Percentiles rank a stretch among this genome's conserved stretches.
Conservation (phyloP, 2,888 invertebrate genomes). For the Morpho deidamia region DNA sequence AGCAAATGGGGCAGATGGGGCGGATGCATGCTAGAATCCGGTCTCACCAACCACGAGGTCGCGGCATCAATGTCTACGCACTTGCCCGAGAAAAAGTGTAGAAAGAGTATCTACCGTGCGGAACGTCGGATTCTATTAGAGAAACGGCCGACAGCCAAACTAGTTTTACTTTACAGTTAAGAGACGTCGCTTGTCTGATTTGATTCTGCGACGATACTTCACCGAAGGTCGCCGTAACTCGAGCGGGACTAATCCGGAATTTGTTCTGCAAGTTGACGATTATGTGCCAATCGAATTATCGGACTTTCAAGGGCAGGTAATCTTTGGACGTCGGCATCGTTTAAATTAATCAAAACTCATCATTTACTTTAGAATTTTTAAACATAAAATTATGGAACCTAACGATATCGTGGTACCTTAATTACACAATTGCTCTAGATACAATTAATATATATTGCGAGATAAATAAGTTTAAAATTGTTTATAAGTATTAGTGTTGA, state of each 20-base stretch:
- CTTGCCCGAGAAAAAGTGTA: slow-evolving; percentile 50
- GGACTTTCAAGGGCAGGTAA: not conserved
- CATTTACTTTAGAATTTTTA: no score
- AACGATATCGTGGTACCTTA: no score
- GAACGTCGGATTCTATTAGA: slow-evolving; percentile 62
- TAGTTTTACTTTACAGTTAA: slow-evolving; percentile 68
- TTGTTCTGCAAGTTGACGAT: slow-evolving; percentile 42
- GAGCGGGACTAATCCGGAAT: slow-evolving; percentile 55
- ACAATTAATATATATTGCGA: no score
- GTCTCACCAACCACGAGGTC: slow-evolving; percentile 30
- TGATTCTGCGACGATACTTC: slow-evolving; percentile 60
- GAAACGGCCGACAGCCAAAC: slow-evolving; percentile 56
- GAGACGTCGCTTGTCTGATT: slow-evolving; percentile 40
- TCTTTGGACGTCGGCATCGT: not conserved
- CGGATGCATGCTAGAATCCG: slow-evolving; percentile 32
- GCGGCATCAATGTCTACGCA: slow-evolving; percentile 30
- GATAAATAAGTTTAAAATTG: no score
- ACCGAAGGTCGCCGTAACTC: slow-evolving; percentile 64
- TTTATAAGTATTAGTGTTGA: no score
- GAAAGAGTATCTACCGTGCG: slow-evolving; percentile 42
- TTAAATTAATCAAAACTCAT: no score
- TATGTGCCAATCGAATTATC: slow-evolving; percentile 2
- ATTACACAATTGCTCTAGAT: no score
- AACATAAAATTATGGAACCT: no score
- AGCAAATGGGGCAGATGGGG: slow-evolving; percentile 14